These are phyloP conservation scores for Turdus rufiventris DNA, from an alignment of 2,113 vertebrate species.

Conservation along the genomic window DNA sequence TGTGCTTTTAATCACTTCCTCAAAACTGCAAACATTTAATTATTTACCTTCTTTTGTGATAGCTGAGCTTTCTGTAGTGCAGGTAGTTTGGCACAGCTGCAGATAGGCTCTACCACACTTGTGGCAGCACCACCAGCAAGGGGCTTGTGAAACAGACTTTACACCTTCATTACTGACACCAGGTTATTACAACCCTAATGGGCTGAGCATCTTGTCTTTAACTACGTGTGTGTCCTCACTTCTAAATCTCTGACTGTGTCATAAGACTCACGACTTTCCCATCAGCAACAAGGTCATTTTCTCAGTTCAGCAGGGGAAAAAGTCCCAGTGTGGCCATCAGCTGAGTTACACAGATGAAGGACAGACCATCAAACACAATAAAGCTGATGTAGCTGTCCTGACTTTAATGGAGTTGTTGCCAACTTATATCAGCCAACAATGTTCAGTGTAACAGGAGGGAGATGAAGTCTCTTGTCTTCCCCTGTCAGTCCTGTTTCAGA, in stretches of 20 bases:
- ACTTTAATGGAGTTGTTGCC: not conserved
- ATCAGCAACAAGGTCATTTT: not conserved
- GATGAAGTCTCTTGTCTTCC: not conserved
- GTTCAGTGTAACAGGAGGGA: not conserved
- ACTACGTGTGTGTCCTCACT: not conserved
- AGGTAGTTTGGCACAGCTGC: not conserved
- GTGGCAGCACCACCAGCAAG: not conserved
- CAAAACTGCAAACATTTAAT: not conserved
- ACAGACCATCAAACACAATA: fast-evolving
- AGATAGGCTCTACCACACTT: not conserved
- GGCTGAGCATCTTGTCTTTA: not conserved
- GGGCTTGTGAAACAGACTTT: not conserved
- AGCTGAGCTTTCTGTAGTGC: not conserved
- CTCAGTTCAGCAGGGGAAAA: not conserved
- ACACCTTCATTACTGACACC: not conserved
- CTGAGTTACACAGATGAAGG: not conserved
- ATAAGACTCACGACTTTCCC: not conserved
- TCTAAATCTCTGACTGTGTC: not conserved
- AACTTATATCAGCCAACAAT: fast-evolving
- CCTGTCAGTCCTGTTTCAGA: not conserved
- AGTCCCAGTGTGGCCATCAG: not conserved
- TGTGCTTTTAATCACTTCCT: not conserved
- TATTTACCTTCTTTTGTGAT: not conserved
- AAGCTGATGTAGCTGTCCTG: not conserved
- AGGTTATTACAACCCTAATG: not conserved